phyloP scores from a whole-genome alignment of 2,888 invertebrate genomes.

The Tenthredo distinguenda region DNA sequence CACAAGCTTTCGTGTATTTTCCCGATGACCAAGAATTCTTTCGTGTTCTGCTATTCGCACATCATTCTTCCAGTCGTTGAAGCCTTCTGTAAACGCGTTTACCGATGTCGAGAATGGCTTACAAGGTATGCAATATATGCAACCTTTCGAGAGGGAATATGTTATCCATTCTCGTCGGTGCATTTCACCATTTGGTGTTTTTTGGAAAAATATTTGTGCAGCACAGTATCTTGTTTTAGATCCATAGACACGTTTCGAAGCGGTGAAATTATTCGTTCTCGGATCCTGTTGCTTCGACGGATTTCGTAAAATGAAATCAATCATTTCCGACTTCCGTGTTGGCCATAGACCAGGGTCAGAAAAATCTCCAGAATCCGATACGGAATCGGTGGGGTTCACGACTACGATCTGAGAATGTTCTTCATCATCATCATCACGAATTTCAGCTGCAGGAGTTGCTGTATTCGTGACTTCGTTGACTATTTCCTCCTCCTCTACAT shows the following conservation, averaged over 20 bases:
- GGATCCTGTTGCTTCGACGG: constrained; percentile 49
- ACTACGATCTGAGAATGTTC: neutral
- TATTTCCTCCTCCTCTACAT: neutral
- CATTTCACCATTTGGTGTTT: constrained; percentile 55
- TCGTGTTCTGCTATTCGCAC: constrained; percentile 53
- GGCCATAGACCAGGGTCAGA: constrained; percentile 52
- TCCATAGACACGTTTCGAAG: constrained; percentile 50
- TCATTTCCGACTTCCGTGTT: constrained; percentile 49
- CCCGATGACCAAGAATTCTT: constrained; percentile 51
- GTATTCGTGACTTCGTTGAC: constrained; percentile 41
- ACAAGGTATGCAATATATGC: constrained; percentile 55
- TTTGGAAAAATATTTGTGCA: constrained; percentile 53
- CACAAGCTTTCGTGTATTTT: constrained; percentile 52
- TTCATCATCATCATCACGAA: constrained; percentile 37
- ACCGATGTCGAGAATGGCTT: constrained; percentile 53
- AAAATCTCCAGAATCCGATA: constrained; percentile 48
- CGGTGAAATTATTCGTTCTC: constrained; percentile 32
- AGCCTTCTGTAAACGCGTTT: constrained; percentile 54
- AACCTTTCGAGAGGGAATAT: constrained; percentile 54
- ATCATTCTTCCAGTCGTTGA: constrained; percentile 56
- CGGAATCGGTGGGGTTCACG: neutral
- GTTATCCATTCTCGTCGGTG: constrained; percentile 53
- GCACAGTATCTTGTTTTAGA: constrained; percentile 50
- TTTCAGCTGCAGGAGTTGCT: constrained; percentile 34
- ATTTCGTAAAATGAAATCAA: constrained; percentile 54